These are phyloP conservation scores for Bombus soroeensis DNA, from an alignment of 1,140 invertebrate genomes.

Conservation along the genomic window DNA sequence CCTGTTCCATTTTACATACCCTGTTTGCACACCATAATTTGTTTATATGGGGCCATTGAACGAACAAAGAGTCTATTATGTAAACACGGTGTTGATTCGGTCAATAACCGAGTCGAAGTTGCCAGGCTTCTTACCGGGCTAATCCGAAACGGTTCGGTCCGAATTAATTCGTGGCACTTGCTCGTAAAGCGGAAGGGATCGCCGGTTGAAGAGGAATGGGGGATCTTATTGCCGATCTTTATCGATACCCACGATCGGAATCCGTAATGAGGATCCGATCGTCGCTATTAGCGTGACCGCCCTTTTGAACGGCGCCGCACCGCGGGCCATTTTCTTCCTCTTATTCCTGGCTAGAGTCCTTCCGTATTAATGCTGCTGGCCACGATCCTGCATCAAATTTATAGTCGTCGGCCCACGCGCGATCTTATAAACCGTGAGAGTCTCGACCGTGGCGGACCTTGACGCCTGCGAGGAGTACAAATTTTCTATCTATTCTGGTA, in stretches of 20 bases:
- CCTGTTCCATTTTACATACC: too few species aligned
- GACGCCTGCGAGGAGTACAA: not conserved
- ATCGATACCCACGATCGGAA: slow-evolving; percentile 61
- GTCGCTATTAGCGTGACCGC: slow-evolving; percentile 59
- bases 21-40: too few species aligned
- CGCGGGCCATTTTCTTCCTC: slow-evolving; percentile 35
- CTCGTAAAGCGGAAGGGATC: slow-evolving; percentile 18
- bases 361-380: slow-evolving; percentile 18
- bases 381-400: not conserved
- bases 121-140: slow-evolving; percentile 21
- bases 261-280: slow-evolving; percentile 63
- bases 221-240: slow-evolving; percentile 57
- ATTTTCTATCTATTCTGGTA: not conserved
- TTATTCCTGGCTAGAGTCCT: slow-evolving; percentile 25
- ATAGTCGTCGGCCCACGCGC: not conserved
- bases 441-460: not conserved
- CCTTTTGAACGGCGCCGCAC: slow-evolving; percentile 14
- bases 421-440: not conserved
- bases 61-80: not conserved
- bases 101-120: not conserved
- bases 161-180: slow-evolving; percentile 46
- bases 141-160: slow-evolving; percentile 32
- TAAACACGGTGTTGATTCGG: slow-evolving; percentile 11
- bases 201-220: not conserved
- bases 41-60: too few species aligned